These are phyloP conservation scores for Pelobates fuscus DNA, from an alignment of 2,113 vertebrate genomes.

Conservation along the genomic window DNA sequence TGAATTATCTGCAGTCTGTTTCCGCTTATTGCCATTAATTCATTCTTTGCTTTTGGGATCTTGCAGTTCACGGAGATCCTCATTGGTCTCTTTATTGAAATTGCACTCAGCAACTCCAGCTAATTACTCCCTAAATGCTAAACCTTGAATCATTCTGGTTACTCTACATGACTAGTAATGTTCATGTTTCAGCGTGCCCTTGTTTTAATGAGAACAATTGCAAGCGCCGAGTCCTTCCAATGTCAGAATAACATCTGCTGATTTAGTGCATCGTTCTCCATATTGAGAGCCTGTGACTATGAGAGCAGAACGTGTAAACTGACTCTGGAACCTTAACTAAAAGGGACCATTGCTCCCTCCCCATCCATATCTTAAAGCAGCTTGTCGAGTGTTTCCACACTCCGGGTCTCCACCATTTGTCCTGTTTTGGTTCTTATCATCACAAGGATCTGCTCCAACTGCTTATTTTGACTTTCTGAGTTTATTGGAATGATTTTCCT, in stretches of 20 bases:
- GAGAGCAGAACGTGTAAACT: too few relatives aligned
- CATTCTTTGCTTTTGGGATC: background rate
- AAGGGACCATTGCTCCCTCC: too few relatives aligned
- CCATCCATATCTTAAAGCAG: too few relatives aligned
- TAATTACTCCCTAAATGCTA: slow-evolving; percentile 39
- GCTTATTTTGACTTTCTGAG: too few relatives aligned
- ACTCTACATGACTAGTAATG: slow-evolving; percentile 5
- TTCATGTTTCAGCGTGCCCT: slow-evolving; percentile 18
- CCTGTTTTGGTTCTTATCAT: too few relatives aligned
- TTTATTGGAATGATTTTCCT: too few relatives aligned
- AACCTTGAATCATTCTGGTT: slow-evolving; percentile 29
- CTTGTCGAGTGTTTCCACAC: too few relatives aligned
- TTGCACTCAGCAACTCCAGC: background rate
- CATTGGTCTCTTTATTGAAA: slow-evolving; percentile 39
- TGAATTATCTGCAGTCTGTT: slow-evolving; percentile 30
- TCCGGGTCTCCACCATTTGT: too few relatives aligned
- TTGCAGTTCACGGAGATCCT: background rate
- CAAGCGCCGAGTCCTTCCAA: background rate
- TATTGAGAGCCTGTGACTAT: slow-evolving; percentile 24
- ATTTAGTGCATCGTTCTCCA: slow-evolving; percentile 1
- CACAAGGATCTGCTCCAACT: too few relatives aligned
- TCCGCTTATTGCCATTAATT: slow-evolving; percentile 10
- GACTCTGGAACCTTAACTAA: too few relatives aligned
- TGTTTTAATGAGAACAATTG: slow-evolving; percentile 41
- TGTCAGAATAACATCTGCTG: slow-evolving; percentile 27